Conservation (phyloP, 2,888 invertebrate genomes). For the Venusia cambrica region DNA sequence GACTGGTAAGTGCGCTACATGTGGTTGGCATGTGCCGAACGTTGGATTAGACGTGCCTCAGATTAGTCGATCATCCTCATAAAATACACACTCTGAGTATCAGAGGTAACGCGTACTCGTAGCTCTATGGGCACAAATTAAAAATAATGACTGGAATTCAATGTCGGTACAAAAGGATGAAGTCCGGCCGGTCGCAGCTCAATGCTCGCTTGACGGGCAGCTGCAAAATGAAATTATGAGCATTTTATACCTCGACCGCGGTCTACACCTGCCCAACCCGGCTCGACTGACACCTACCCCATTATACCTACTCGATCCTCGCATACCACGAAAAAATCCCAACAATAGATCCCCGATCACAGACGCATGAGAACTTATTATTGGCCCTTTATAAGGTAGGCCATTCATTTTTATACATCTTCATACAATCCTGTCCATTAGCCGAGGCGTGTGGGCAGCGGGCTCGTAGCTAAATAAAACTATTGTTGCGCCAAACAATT, state of each 20-base stretch:
- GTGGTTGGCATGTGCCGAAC: no score
- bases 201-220: slow-evolving; percentile 73
- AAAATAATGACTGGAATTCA: slow-evolving; percentile 66
- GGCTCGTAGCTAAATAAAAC: slow-evolving; percentile 77
- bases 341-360: slow-evolving; percentile 69
- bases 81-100: no score
- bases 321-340: slow-evolving; percentile 59
- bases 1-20: no score
- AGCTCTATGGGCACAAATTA: slow-evolving; percentile 45
- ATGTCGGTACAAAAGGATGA: slow-evolving; percentile 62
- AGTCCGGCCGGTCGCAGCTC: slow-evolving; percentile 46
- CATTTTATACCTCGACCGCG: slow-evolving; percentile 65
- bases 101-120: slow-evolving; percentile 45
- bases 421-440: slow-evolving; percentile 77
- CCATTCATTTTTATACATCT: slow-evolving; percentile 75
- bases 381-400: slow-evolving; percentile 69
- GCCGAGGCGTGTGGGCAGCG: slow-evolving; percentile 78
- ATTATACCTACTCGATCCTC: slow-evolving; percentile 64
- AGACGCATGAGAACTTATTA: slow-evolving; percentile 78
- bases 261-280: slow-evolving; percentile 67
- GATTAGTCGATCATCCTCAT: no score
- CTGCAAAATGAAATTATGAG: slow-evolving; percentile 77
- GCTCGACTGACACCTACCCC: slow-evolving; percentile 78
- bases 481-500: slow-evolving; percentile 76
- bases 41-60: no score